A percentile compares a stretch with the other conserved stretches of the same genome.
Evolutionary conservation across 2,888 invertebrate species (phyloP).

Genomic region (Leistus spinibarbis): DNA sequence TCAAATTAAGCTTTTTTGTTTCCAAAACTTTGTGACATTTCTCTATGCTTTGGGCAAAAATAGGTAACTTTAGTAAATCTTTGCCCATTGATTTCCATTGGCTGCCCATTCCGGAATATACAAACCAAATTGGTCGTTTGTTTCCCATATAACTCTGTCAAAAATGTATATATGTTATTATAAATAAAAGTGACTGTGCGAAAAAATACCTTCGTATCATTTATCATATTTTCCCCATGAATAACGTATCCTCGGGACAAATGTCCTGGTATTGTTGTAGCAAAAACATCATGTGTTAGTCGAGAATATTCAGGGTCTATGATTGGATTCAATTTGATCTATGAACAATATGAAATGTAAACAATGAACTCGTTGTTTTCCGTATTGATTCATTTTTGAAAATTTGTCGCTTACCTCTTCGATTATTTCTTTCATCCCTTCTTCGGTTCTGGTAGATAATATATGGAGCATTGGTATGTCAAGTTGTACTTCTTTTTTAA

Average conservation of each 20-base stretch:
- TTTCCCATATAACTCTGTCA: constrained; percentile 48
- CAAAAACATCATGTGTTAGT: constrained; percentile 59
- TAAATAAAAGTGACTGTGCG: too few species aligned
- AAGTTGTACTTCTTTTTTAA: constrained; percentile 57
- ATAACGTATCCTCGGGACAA: constrained; percentile 67
- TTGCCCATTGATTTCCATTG: constrained; percentile 75
- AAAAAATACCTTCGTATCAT: constrained; percentile 51
- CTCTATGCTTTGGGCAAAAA: constrained; percentile 69
- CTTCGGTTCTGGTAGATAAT: constrained; percentile 85
- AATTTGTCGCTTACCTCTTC: too few species aligned
- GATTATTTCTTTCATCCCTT: constrained; percentile 72
- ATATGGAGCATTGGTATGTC: constrained; percentile 70
- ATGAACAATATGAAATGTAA: too few species aligned
- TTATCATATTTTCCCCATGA: constrained; percentile 41
- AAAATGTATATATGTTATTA: too few species aligned
- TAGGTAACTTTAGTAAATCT: constrained; percentile 68
- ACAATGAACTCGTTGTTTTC: too few species aligned
- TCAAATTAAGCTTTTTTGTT: constrained; percentile 67
- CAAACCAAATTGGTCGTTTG: constrained; percentile 66
- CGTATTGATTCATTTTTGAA: too few species aligned
- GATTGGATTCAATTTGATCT: constrained; percentile 61
- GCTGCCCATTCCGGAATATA: constrained; percentile 78
- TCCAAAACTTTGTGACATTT: constrained; percentile 63
- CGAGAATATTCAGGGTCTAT: constrained; percentile 61
- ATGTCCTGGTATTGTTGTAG: constrained; percentile 62